Percentiles rank a stretch among this genome's conserved stretches.
phyloP scores from a whole-genome alignment of 2,797 vertebrate genomes.

The Poeciliopsis presidionis region DNA sequence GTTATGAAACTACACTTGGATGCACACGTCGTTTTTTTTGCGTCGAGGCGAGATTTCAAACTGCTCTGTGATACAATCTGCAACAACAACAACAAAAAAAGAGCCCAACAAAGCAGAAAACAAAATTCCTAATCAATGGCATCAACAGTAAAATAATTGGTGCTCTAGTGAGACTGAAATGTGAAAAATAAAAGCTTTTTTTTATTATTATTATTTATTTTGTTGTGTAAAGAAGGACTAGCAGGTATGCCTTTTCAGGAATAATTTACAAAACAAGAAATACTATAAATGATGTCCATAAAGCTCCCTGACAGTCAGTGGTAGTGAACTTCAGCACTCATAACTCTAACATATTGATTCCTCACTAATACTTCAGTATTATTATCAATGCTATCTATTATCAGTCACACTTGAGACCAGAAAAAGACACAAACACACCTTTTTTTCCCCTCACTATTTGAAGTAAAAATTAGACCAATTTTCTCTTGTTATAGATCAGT shows the following conservation, averaged over 20 bases:
- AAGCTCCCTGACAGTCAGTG: not conserved
- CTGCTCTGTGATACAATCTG: constrained; percentile 28
- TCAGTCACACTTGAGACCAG: not conserved
- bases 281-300: not conserved
- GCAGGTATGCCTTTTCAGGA: not conserved
- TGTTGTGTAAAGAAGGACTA: not conserved
- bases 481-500: not conserved
- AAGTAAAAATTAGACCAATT: not conserved
- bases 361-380: too few species aligned
- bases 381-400: not conserved
- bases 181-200: not conserved
- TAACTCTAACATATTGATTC: not conserved
- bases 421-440: too few species aligned
- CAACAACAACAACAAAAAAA: constrained; percentile 7
- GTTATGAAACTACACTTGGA: not conserved
- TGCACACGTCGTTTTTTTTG: constrained; percentile 4
- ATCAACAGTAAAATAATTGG: not conserved
- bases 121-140: not conserved
- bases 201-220: not conserved
- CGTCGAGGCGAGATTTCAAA: constrained; percentile 6
- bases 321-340: not conserved
- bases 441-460: too few species aligned
- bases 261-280: not conserved
- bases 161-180: not conserved
- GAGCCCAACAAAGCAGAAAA: not conserved